Conservation (phyloP, 2,888 invertebrate species). For the Thera obeliscata region DNA sequence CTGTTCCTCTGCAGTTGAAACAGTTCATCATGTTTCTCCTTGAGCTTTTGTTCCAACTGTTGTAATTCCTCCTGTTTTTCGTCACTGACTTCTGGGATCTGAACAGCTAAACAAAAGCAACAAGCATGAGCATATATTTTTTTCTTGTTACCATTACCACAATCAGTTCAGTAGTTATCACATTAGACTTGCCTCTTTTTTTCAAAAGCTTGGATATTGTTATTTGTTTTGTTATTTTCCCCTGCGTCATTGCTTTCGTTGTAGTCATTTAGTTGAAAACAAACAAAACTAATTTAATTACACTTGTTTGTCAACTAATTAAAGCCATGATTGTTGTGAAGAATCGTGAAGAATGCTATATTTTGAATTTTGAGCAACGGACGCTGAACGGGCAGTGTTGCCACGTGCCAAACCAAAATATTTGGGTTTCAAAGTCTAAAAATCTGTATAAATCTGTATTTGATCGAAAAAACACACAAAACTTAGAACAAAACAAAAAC, state of each 20-base stretch:
- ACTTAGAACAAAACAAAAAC: too few species aligned
- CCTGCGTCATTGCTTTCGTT: constrained; percentile 49
- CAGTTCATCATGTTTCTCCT: constrained; percentile 62
- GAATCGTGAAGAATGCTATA: too few species aligned
- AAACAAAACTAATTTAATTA: neutral
- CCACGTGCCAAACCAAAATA: too few species aligned
- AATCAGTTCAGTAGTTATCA: too few species aligned
- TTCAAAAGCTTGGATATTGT: constrained; percentile 69
- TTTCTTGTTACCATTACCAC: neutral
- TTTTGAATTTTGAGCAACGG: too few species aligned
- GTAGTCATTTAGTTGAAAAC: neutral
- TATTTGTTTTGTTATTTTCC: constrained; percentile 54
- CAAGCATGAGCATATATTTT: neutral
- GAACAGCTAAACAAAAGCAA: constrained; percentile 40
- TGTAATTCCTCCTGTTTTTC: constrained; percentile 63
- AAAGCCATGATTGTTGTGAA: too few species aligned
- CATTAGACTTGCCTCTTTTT: constrained; percentile 50
- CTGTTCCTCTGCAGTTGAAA: constrained; percentile 65
- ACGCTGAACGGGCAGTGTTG: too few species aligned
- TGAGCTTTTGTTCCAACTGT: constrained; percentile 57
- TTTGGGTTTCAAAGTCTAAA: too few species aligned
- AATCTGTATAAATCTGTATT: too few species aligned
- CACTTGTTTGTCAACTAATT: too few species aligned
- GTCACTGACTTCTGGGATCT: constrained; percentile 56
- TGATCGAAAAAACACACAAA: too few species aligned